Evolutionary conservation across 2,888 invertebrate species (phyloP).

Genomic region (Drosophila cyrtoloma): DNA sequence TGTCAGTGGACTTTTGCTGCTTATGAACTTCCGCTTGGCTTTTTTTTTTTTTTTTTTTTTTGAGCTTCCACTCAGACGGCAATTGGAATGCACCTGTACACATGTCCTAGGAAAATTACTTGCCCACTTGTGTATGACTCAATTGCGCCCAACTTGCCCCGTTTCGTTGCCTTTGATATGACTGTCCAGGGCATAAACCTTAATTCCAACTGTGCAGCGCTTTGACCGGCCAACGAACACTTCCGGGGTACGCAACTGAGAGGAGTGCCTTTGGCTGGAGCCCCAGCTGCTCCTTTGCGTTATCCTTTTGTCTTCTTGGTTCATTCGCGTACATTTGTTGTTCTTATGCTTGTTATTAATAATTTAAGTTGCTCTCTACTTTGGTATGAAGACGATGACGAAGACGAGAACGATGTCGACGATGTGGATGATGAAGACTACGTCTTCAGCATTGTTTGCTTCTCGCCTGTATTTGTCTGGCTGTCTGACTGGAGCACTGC

Average conservation of each 20-base stretch:
- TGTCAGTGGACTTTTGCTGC: constrained; percentile 1
- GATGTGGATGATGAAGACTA: constrained; percentile 25
- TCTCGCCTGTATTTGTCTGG: constrained; percentile 23
- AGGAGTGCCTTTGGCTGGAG: constrained; percentile 31
- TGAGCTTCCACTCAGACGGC: constrained; percentile 9
- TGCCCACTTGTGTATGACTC: constrained; percentile 21
- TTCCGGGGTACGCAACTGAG: constrained; percentile 47
- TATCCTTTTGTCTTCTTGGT: constrained; percentile 54
- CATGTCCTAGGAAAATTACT: background rate
- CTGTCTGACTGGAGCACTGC: background rate
- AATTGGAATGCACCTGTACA: constrained; percentile 19
- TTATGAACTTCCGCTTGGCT: constrained; percentile 31
- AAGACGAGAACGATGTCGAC: constrained; percentile 15
- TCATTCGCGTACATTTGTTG: constrained; percentile 75
- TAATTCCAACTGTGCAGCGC: constrained; percentile 51
- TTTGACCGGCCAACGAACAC: constrained; percentile 48
- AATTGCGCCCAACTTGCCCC: background rate
- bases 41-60: background rate
- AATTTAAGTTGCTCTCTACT: constrained; percentile 77
- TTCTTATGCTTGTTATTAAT: constrained; percentile 79
- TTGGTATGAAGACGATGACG: constrained; percentile 50
- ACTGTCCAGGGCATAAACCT: constrained; percentile 63
- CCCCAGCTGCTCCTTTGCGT: constrained; percentile 48
- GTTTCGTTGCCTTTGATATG: constrained; percentile 24
- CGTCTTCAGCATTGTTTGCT: constrained; percentile 49